A percentile compares a stretch with the other conserved stretches of the same genome.
Conservation (phyloP, 2,113 vertebrate genomes). For the Ciconia stormi region DNA sequence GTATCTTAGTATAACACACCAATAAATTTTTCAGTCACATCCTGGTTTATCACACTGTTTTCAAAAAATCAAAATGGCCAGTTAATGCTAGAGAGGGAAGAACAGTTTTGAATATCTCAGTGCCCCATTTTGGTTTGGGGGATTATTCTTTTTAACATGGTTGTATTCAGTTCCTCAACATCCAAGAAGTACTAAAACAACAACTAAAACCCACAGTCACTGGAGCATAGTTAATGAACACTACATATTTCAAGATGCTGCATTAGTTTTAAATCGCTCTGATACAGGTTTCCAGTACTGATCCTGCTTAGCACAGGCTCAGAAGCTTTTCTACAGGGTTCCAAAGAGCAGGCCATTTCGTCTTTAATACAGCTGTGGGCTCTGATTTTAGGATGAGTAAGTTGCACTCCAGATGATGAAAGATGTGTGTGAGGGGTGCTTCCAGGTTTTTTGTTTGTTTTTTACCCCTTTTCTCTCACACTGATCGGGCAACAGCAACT, state of each 20-base stretch:
- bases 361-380: background rate
- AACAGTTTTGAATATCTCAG: background rate
- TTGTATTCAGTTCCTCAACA: background rate
- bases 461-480: background rate
- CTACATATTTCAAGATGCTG: accelerated
- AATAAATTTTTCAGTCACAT: background rate
- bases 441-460: background rate
- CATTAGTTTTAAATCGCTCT: background rate
- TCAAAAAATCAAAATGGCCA: background rate
- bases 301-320: background rate
- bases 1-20: background rate
- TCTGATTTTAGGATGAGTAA: background rate
- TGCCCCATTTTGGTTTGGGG: background rate
- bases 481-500: background rate
- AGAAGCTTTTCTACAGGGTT: background rate
- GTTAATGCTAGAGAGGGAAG: background rate
- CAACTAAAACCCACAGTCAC: background rate
- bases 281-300: background rate
- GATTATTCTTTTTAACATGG: background rate
- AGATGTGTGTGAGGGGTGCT: background rate
- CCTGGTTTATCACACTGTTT: background rate
- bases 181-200: background rate
- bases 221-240: background rate
- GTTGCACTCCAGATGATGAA: background rate
- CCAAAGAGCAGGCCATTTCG: background rate